Base-by-base conservation (phyloP, 2,113 vertebrate genomes). In the Psilopsiagon aymara region DNA sequence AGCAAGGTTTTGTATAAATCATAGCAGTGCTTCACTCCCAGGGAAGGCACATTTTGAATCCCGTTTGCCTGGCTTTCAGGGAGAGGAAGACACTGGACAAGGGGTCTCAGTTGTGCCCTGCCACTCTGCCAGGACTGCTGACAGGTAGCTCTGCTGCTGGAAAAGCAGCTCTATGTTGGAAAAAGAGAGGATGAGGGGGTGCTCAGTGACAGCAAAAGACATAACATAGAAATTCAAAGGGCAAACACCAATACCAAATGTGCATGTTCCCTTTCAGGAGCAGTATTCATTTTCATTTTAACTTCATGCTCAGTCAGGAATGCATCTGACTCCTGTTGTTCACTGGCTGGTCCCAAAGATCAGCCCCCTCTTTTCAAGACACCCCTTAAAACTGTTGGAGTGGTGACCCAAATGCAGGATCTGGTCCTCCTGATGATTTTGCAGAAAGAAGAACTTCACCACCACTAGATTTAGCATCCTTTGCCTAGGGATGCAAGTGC, bases 401-500 rank as follows among this genome's bases (percentile, higher is more conserved):
- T 5, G 6, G 35, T 63, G 53, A 74, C 19, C 7, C 31, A 66
- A 59, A 62, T 9, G 44, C 18, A 73, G 52, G 57, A 71, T 41
- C n/a, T 18, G 25, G 70, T 35, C 57, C 43, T 88, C 18, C 57
- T 39, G 37, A 13, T 6, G 53, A 31, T 18, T 7, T 47, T 25
- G 47, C 53, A 69, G 68, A 66, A 81, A 52, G 10, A 51, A 84
- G 37, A 41, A 13, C 60, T 49, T 78, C 11, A 27, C 46, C 49
- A 31, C 44, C 69, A 5, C 60, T 14, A 5, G 5, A 1, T 70
- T 70, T 21, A 41, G 39, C 37, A 29, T 25, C 31, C 70, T 64
- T 28, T 49, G 37, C 51, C 41, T 52, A 28, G 51, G 0, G 4
- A n/a, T 28, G 81, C 1, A 6, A 76, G 63, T 1, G 19, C 46